Percentiles rank a stretch among this genome's conserved stretches.
These are phyloP conservation scores for Hoplodrina blanda DNA, from an alignment of 2,888 invertebrate species.

Conservation along the genomic window DNA sequence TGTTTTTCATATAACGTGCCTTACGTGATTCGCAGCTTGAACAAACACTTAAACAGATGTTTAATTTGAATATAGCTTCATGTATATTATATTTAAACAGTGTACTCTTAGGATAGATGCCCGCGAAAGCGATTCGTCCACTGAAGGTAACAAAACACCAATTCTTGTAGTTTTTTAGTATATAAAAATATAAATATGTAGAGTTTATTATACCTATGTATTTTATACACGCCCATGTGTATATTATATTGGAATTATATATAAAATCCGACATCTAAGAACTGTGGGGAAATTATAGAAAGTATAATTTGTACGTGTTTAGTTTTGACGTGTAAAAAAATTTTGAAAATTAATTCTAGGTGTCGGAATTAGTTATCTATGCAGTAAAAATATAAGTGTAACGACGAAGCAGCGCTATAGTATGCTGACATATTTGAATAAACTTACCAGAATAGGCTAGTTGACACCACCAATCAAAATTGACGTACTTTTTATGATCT, in stretches of 20 bases:
- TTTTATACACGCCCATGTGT: slow-evolving; percentile 31
- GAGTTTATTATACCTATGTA: slow-evolving; percentile 49
- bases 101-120: slow-evolving; percentile 68
- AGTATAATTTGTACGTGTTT: slow-evolving; percentile 1
- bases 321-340: slow-evolving; percentile 14
- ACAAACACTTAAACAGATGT: slow-evolving; percentile 37
- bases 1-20: slow-evolving; percentile 58
- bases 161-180: slow-evolving; percentile 78
- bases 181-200: slow-evolving; percentile 49
- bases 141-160: slow-evolving; percentile 89
- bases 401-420: slow-evolving; percentile 31
- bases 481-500: too few species aligned
- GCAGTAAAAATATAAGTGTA: slow-evolving; percentile 15
- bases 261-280: neutral
- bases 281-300: neutral
- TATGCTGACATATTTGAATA: slow-evolving; percentile 22
- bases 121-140: slow-evolving; percentile 87
- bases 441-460: slow-evolving; percentile 29
- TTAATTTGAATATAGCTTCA: slow-evolving; percentile 29
- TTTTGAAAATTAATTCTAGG: neutral
- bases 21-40: slow-evolving; percentile 65
- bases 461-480: too few species aligned
- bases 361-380: slow-evolving; percentile 9
- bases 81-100: slow-evolving; percentile 53
- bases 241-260: too few species aligned